Percentiles rank a stretch among this genome's conserved stretches.
These are phyloP conservation scores for Eurytoma adleriae DNA, from an alignment of 2,888 invertebrate genomes.

Conservation along the genomic window DNA sequence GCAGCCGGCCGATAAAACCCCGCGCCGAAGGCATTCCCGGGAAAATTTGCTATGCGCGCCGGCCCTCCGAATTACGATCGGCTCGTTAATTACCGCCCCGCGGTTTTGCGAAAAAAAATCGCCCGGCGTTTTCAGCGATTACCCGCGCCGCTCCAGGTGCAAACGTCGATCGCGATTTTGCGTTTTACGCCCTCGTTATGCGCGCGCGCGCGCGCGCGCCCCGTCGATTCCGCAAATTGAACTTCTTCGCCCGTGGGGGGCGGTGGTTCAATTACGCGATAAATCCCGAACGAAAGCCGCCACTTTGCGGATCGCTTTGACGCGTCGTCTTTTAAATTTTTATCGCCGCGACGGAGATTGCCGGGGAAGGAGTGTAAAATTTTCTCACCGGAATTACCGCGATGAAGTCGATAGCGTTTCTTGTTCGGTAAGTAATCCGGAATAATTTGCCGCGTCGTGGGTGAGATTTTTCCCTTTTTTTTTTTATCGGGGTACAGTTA, in stretches of 20 bases:
- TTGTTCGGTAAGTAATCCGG: no score
- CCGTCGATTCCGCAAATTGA: not conserved
- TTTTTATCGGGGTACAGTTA: no score
- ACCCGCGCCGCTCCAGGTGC: not conserved
- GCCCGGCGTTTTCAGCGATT: not conserved
- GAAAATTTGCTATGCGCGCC: conserved; percentile 16
- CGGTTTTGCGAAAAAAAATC: not conserved
- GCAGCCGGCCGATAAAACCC: conserved; percentile 24
- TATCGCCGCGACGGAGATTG: not conserved
- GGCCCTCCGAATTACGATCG: conserved; percentile 11
- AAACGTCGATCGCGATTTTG: not conserved
- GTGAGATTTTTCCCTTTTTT: no score
- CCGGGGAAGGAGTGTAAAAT: no score
- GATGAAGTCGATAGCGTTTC: not conserved
- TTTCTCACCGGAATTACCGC: no score
- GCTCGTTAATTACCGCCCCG: conserved; percentile 27
- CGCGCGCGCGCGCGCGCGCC: not conserved
- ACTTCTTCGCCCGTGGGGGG: no score
- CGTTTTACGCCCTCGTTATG: not conserved
- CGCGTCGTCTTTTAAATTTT: conserved; percentile 1
- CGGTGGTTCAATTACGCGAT: no score
- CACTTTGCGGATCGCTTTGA: not conserved
- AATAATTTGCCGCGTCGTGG: no score
- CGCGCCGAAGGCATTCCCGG: not conserved
- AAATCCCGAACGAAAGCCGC: no score